phyloP scores from a whole-genome alignment of 2,113 vertebrate species.

The Channa maculata region DNA sequence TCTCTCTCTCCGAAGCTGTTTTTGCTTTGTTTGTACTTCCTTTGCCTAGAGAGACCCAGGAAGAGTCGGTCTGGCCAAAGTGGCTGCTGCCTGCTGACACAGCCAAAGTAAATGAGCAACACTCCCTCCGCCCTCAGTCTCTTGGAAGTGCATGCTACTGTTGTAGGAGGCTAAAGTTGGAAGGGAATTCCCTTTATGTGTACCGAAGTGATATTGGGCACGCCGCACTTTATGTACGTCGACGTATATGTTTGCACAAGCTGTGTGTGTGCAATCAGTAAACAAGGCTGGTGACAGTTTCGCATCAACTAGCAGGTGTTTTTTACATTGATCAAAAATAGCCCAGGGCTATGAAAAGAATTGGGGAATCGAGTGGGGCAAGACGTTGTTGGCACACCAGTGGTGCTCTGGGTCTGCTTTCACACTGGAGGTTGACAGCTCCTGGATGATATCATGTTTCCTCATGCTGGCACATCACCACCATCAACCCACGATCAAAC shows the following conservation, averaged over 20 bases:
- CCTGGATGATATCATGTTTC: slow-evolving; percentile 63
- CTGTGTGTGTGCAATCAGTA: slow-evolving; percentile 21
- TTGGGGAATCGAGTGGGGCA: slow-evolving; percentile 43
- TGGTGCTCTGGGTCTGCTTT: slow-evolving; percentile 30
- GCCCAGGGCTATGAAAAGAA: slow-evolving; percentile 52
- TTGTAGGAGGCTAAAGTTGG: slow-evolving; percentile 40
- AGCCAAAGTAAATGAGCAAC: slow-evolving; percentile 72
- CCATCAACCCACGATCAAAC: slow-evolving; percentile 10
- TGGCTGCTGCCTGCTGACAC: slow-evolving; percentile 53
- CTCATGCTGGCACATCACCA: slow-evolving; percentile 58
- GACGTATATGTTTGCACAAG: slow-evolving; percentile 15
- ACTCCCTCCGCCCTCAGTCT: slow-evolving; percentile 46
- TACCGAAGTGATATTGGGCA: slow-evolving; percentile 4
- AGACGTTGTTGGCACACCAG: slow-evolving; percentile 38
- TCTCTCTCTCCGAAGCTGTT: slow-evolving; percentile 4
- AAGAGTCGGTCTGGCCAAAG: slow-evolving; percentile 53
- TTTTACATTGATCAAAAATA: slow-evolving; percentile 66
- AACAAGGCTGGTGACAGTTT: slow-evolving; percentile 46
- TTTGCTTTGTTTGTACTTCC: slow-evolving; percentile 28
- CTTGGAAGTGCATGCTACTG: slow-evolving; percentile 59
- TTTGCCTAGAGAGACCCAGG: slow-evolving; percentile 53
- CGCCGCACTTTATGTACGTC: slow-evolving; percentile 7
- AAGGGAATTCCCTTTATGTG: slow-evolving; percentile 55
- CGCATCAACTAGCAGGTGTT: slow-evolving; percentile 53
- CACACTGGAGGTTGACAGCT: slow-evolving; percentile 59